Conservation (phyloP, 2,113 vertebrate species). For the Struthio camelus region DNA sequence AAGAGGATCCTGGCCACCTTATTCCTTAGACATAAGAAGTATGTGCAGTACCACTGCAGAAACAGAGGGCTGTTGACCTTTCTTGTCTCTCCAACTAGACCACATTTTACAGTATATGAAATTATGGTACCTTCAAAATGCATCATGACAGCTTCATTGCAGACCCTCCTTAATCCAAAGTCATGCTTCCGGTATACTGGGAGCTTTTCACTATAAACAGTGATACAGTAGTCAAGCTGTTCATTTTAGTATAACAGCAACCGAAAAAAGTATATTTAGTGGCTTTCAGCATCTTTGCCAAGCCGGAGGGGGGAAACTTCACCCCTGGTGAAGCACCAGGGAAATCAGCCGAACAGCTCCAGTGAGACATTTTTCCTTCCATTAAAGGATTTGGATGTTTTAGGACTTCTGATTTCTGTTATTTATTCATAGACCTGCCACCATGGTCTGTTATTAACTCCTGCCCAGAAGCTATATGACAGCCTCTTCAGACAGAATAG, state of each 20-base stretch:
- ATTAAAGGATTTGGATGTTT: neutral
- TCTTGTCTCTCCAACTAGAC: neutral
- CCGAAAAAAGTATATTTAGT: neutral
- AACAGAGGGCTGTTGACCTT: neutral
- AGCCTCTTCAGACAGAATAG: neutral
- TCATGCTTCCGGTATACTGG: neutral
- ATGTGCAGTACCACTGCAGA: neutral
- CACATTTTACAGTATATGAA: neutral
- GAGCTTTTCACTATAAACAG: neutral
- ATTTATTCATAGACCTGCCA: neutral
- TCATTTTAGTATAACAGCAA: neutral
- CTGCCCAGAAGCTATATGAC: neutral
- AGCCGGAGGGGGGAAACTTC: neutral
- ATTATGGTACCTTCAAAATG: neutral
- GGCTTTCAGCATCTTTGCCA: neutral
- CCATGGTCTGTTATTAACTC: neutral
- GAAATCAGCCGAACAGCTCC: neutral
- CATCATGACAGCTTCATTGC: neutral
- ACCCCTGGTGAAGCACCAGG: rapidly evolving
- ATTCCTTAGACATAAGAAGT: neutral
- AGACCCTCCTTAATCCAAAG: neutral
- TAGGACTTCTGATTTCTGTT: neutral
- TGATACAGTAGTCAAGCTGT: neutral
- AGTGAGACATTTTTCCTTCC: neutral
- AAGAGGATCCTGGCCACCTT: neutral